Base-by-base conservation (phyloP, 2,797 vertebrate genomes). In the Myripristis murdjan region DNA sequence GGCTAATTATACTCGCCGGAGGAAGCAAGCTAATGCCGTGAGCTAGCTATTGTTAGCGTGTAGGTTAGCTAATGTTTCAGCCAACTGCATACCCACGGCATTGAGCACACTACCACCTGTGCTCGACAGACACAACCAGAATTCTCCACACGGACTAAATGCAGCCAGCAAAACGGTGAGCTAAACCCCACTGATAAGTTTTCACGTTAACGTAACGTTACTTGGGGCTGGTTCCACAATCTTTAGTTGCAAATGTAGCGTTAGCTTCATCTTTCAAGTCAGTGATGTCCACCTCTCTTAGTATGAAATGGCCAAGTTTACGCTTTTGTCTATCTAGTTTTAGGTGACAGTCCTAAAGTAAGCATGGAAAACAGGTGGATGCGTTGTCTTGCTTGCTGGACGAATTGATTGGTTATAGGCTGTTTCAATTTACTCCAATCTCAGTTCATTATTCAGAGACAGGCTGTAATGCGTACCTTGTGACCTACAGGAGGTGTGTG, bases 31-130 rank as follows among this genome's bases (percentile, higher is more conserved):
- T 88, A 87, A 84, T 73, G 62, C 79, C 66, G 54, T 73, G 80
- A 85, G 88, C 86, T 92, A 91, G 90, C 90, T 89, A 90, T 93
- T 92, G 92, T 91, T 93, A 91, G 88, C 85, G 66, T 83, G 64
- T 73, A 64, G 82, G 60, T 70, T 72, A 72, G 87, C 82, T 84
- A 88, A 75, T 90, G 81, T 88, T 89, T 81, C 76, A 84, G 71
- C 69, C 66, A 85, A 68, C 71, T 79, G 76, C 67, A 67, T 44
- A 70, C 68, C 73, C 58, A 73, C 70, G 56, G 58, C 43, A 76
- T 64, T 86, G 64, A 89, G 73, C 70, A 68, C 20, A 76, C 70
- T 81, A 67, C 70, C 65, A 63, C 88, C 58, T 89, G 73, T 64
- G 86, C 52, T 77, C 70, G 8, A 31, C 82, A 91, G 83, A 82